Percentiles rank a stretch among this genome's conserved stretches.
phyloP scores from a whole-genome alignment of 2,113 vertebrate species.

The Ramphastos sulfuratus region DNA sequence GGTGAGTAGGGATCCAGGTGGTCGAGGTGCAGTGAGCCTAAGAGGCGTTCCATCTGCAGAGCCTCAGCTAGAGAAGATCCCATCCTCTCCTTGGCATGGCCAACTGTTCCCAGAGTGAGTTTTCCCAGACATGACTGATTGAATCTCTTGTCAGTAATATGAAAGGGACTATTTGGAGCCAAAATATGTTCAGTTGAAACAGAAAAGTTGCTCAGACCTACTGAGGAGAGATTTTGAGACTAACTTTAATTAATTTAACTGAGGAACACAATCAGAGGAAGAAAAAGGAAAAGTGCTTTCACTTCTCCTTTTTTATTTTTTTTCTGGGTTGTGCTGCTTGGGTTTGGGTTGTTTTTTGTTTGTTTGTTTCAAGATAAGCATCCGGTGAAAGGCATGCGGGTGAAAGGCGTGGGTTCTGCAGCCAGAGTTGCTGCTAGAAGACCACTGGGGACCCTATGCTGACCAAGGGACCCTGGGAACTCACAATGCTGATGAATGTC shows the following conservation, averaged over 20 bases:
- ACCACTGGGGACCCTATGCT: neutral
- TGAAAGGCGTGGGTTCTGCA: neutral
- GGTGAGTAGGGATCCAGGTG: neutral
- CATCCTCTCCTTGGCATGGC: neutral
- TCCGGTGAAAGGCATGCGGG: neutral
- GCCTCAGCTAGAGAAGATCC: neutral
- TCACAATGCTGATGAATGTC: neutral
- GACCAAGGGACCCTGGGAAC: neutral
- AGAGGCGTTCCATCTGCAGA: fast-evolving
- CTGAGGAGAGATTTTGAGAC: neutral
- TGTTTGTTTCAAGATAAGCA: neutral
- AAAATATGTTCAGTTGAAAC: constrained; percentile 1
- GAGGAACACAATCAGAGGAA: neutral
- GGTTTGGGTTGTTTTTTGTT: neutral
- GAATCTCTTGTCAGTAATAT: neutral
- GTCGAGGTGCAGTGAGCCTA: neutral
- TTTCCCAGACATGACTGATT: constrained; percentile 5
- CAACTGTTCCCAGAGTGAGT: neutral
- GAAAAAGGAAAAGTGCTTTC: neutral
- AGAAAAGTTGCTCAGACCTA: neutral
- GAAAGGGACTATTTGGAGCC: constrained; percentile 26
- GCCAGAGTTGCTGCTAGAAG: neutral
- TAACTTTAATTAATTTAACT: neutral
- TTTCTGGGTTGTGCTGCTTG: neutral
- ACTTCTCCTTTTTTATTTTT: neutral